Conservation (phyloP, 1,140 invertebrate species). For the Varroa destructor region DNA sequence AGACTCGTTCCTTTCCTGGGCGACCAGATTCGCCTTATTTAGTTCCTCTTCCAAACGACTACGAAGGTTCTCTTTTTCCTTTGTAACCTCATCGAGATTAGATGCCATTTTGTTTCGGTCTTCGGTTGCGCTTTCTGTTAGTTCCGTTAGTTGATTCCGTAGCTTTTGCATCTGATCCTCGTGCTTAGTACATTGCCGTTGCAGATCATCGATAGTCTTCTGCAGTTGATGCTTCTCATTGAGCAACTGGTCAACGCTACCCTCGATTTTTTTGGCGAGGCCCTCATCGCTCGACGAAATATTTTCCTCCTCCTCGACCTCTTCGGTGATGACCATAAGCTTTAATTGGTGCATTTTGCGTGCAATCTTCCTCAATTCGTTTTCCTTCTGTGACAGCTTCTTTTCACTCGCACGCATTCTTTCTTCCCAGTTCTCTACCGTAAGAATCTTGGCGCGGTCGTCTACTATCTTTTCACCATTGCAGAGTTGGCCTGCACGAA, state of each 20-base stretch:
- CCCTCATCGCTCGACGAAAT: background rate
- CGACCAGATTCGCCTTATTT: background rate
- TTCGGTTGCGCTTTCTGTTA: constrained; percentile 28
- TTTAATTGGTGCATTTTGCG: constrained; percentile 31
- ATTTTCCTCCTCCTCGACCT: constrained; percentile 20
- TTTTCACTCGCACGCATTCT: constrained; percentile 17
- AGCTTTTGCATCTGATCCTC: constrained; percentile 8
- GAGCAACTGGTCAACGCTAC: constrained; percentile 29
- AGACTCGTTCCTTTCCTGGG: background rate
- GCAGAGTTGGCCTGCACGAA: too few species aligned
- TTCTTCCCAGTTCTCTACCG: constrained; percentile 1
- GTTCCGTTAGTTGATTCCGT: background rate
- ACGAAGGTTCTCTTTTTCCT: constrained; percentile 31
- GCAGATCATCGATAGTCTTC: constrained; percentile 28
- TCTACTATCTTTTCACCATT: background rate
- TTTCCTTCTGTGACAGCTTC: constrained; percentile 20
- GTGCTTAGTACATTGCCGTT: background rate
- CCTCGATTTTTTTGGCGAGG: constrained; percentile 29
- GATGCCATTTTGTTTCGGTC: constrained; percentile 23
- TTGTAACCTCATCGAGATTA: constrained; percentile 30
- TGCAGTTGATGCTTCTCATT: constrained; percentile 29
- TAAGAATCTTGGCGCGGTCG: background rate
- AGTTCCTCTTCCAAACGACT: constrained; percentile 29
- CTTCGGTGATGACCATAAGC: constrained; percentile 27
- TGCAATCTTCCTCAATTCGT: constrained; percentile 24